phyloP scores from a whole-genome alignment of 2,888 invertebrate genomes.

The Hirtodrosophila cameraria region DNA sequence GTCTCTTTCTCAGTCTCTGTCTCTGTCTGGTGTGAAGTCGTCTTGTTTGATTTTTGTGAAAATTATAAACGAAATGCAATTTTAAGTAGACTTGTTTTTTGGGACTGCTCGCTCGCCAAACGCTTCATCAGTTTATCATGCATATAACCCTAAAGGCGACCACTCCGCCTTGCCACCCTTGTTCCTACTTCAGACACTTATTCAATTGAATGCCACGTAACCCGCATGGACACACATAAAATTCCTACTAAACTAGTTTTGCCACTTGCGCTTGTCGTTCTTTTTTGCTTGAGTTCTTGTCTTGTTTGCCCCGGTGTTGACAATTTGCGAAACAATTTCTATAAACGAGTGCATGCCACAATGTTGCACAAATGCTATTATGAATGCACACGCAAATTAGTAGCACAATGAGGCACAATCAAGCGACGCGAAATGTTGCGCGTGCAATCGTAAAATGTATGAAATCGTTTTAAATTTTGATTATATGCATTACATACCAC shows the following conservation, averaged over 20 bases:
- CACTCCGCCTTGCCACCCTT: neutral
- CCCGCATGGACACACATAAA: constrained; percentile 25
- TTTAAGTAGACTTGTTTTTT: constrained; percentile 57
- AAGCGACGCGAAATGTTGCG: constrained; percentile 43
- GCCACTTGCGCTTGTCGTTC: constrained; percentile 23
- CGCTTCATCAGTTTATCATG: constrained; percentile 72
- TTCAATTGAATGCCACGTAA: constrained; percentile 72
- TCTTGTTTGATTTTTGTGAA: constrained; percentile 59
- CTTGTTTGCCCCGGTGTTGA: constrained; percentile 22
- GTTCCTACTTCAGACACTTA: constrained; percentile 43
- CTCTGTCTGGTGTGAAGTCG: constrained; percentile 26
- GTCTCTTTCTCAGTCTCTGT: constrained; percentile 15
- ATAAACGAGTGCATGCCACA: constrained; percentile 25
- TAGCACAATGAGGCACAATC: constrained; percentile 51
- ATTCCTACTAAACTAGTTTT: constrained; percentile 78
- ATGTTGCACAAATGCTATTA: constrained; percentile 44
- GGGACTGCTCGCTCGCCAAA: constrained; percentile 26
- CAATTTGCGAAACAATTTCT: constrained; percentile 41
- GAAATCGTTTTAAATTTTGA: constrained; percentile 32
- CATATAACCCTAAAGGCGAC: constrained; percentile 44
- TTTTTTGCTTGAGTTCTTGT: constrained; percentile 14
- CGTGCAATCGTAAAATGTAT: constrained; percentile 28
- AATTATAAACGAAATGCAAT: constrained; percentile 70
- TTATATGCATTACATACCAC: constrained; percentile 28
- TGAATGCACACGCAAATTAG: constrained; percentile 42